Base-by-base conservation (phyloP, 53 echinoderm and acorn worm genomes). In the Henricia sp. region DNA sequence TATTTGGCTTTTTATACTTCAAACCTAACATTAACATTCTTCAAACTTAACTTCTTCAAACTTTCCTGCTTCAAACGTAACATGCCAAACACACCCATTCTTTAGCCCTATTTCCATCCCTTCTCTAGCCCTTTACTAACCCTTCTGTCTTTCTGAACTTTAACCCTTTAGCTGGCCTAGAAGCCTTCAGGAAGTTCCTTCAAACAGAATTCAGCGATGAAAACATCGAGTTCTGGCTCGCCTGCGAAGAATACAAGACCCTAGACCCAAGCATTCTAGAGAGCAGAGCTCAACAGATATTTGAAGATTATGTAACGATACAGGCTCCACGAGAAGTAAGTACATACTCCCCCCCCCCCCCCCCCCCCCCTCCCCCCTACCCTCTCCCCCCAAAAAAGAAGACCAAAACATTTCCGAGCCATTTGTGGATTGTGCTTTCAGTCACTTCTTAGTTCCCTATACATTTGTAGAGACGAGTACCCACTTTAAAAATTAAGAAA, bases 181-280 rank as follows among this genome's bases (percentile, higher is more conserved):
- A 94, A 68, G 94, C 99, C 37, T 99, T 99, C 92, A 88, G 99
- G 66, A 90, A 89, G 84, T 99, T 99, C 50, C 82, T 99, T 9
- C 94, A 99, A 76, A 99, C 99, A 52, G 99, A 99, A 53, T 99
- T 99, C 87, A 99, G 99, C 70, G 99, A 99, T 68, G 99, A 99
- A 38, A 99, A 99, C 89, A 99, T 99, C 42, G 99, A 99, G 67
- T 99, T 99, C 84, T 99, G 99, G 99, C 70, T 99, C 71, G 99
- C 99, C 60, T 99, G 99, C 37, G 99, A 99, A 62, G 99, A 99
- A 33, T 99, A 94, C 82, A 92, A 92, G 87, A 89, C 80, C 5
- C 65, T 92, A 50, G 90, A 92, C 44, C 73, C 99, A 6, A 88
- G 83, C 68, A 91, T 95, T 66, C 83, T 90, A 34, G 87, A 88